Evolutionary conservation across 2,113 vertebrate species (phyloP).

Genomic region (Lichenostomus cassidix): DNA sequence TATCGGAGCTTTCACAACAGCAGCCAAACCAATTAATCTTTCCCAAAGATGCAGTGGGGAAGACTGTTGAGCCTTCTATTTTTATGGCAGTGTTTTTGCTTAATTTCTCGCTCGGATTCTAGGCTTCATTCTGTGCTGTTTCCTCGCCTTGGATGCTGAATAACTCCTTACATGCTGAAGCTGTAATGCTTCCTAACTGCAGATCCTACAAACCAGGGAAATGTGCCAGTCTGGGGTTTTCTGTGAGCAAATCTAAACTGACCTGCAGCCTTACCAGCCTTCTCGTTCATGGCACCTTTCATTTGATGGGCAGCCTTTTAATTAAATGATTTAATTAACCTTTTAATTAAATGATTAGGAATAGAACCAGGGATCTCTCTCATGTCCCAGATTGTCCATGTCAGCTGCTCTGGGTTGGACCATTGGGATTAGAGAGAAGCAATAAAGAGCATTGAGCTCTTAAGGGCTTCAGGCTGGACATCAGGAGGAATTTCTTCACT

Average conservation of each 20-base stretch:
- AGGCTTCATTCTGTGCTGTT: not conserved
- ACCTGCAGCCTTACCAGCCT: not conserved
- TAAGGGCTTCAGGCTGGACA: not conserved
- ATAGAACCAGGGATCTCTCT: not conserved
- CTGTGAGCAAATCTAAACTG: not conserved
- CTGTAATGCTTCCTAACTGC: not conserved
- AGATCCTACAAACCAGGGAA: not conserved
- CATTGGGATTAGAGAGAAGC: not conserved
- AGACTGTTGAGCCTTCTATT: slow-evolving; percentile 7
- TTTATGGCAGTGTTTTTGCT: slow-evolving; percentile 36
- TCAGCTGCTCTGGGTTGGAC: not conserved
- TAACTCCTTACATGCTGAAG: not conserved
- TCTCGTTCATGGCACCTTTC: not conserved
- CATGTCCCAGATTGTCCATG: not conserved
- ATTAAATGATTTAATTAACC: not conserved
- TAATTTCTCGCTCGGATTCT: not conserved
- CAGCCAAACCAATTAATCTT: slow-evolving; percentile 45
- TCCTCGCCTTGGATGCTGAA: not conserved
- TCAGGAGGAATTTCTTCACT: not conserved
- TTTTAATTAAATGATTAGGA: not conserved
- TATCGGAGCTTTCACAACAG: slow-evolving; percentile 41
- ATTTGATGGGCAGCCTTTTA: not conserved
- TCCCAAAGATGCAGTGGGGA: slow-evolving; percentile 25
- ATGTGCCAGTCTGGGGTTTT: not conserved
- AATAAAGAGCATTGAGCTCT: not conserved